Base-by-base conservation (phyloP, 2,113 vertebrate genomes). In the Gymnogyps californianus region DNA sequence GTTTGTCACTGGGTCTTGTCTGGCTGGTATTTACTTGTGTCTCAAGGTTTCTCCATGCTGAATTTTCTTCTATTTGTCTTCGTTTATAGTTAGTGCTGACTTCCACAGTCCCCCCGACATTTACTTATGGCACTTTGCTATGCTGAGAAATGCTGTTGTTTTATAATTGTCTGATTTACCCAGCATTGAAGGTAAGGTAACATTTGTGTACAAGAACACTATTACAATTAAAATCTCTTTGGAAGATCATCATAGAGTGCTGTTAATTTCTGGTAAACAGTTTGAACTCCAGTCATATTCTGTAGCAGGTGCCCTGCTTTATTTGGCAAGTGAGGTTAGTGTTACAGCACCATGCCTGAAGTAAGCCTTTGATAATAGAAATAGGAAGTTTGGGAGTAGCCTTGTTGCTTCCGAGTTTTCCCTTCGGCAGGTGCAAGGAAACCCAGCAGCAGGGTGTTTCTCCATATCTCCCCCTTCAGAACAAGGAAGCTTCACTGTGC, bases 271-370 rank as follows among this genome's bases (percentile, higher is more conserved):
- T 83, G 38, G 13, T 67, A 40, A 84, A 62, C 19, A 6, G 31
- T 64, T 83, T 46, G 64, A 51, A 47, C 14, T 91, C 8, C 0
- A 0, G 24, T 81, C 28, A 12, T 40, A 10, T 12, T 40, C 34
- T 62, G 42, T 59, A 46, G 28, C 0, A 0, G 19, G 11, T 58
- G 16, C 19, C 16, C 3, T 75, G 28, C 47, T 88, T 83, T 64
- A 40, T 71, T 65, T 58, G 13, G 24, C 24, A 49, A 6, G 5
- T 57, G 19, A 76, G 19, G 4, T 72, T 49, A 38, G 13, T 38
- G 29, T 46, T 67, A 7, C 0, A 49, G 20, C 31, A 49, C 26
- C 7, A 6, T 87, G 18, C 40, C 17, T 36, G 14, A 79, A 85
- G 26, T 70, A 65, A 40, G 11, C 10, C 42, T 76, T 66, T 13